Evolutionary conservation across 2,888 invertebrate species (phyloP).

Genomic region (Pyrrhia umbra): DNA sequence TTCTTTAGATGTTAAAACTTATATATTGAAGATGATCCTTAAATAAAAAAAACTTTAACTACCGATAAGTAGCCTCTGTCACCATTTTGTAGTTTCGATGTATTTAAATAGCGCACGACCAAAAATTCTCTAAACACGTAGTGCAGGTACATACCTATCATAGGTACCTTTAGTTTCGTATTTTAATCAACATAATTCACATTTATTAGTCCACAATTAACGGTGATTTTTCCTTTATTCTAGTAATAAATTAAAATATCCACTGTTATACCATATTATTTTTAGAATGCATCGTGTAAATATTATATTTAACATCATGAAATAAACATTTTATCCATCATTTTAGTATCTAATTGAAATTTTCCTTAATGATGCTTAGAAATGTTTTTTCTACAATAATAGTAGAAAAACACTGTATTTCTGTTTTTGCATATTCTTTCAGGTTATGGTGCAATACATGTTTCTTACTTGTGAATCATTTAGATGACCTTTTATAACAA

Average conservation of each 20-base stretch:
- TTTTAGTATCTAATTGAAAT: constrained; percentile 3
- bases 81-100: background rate
- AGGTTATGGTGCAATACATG: constrained; percentile 19
- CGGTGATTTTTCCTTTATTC: constrained; percentile 61
- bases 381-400: constrained; percentile 49
- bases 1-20: too few relatives aligned
- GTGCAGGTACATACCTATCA: background rate
- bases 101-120: background rate
- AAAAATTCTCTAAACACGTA: constrained; percentile 14
- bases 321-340: constrained; percentile 14
- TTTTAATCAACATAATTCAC: constrained; percentile 9
- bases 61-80: too few relatives aligned
- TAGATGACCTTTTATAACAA: too few relatives aligned
- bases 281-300: constrained; percentile 9
- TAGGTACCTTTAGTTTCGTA: background rate
- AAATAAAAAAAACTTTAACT: too few relatives aligned
- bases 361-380: constrained; percentile 20
- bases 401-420: constrained; percentile 56
- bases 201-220: constrained; percentile 15
- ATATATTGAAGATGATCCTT: too few relatives aligned
- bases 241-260: constrained; percentile 61
- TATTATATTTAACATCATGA: background rate
- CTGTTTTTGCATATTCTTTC: constrained; percentile 47
- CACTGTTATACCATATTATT: constrained; percentile 23
- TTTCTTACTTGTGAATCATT: background rate